These are phyloP conservation scores for Pristionchus entomophagus DNA, from an alignment of 2,888 invertebrate species.

Conservation along the genomic window DNA sequence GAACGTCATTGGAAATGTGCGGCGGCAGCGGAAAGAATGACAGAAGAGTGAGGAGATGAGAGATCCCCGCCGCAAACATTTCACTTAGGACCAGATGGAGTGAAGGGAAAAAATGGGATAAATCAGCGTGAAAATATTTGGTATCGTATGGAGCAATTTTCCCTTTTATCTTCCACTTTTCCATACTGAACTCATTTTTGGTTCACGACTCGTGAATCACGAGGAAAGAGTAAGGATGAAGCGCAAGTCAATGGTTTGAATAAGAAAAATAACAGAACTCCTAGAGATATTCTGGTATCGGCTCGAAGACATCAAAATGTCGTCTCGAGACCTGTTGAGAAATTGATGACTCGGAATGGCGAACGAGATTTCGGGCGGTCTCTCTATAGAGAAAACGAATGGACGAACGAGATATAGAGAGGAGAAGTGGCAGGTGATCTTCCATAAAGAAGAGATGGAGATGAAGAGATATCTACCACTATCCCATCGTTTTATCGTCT, in stretches of 20 bases:
- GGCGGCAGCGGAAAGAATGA: background rate
- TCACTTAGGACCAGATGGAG: slow-evolving; percentile 29
- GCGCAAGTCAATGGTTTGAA: too few species aligned
- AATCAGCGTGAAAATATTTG: background rate
- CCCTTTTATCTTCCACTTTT: too few species aligned
- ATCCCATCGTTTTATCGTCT: background rate
- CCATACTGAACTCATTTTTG: too few species aligned
- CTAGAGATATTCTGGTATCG: too few species aligned
- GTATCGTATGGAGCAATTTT: too few species aligned
- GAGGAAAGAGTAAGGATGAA: background rate
- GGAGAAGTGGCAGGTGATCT: background rate
- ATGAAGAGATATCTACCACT: background rate
- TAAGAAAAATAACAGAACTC: too few species aligned
- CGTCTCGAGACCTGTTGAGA: background rate
- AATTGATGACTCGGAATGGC: slow-evolving; percentile 11
- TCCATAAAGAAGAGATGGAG: background rate
- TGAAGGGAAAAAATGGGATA: background rate
- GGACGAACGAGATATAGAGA: background rate
- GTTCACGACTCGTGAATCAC: too few species aligned
- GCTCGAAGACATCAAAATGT: background rate
- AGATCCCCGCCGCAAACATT: background rate
- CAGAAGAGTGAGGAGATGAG: background rate
- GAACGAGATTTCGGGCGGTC: background rate
- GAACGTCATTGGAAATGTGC: background rate
- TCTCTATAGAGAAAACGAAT: background rate